These are phyloP conservation scores for Lysiphlebus fabarum DNA, from an alignment of 1,140 invertebrate species.

Conservation along the genomic window DNA sequence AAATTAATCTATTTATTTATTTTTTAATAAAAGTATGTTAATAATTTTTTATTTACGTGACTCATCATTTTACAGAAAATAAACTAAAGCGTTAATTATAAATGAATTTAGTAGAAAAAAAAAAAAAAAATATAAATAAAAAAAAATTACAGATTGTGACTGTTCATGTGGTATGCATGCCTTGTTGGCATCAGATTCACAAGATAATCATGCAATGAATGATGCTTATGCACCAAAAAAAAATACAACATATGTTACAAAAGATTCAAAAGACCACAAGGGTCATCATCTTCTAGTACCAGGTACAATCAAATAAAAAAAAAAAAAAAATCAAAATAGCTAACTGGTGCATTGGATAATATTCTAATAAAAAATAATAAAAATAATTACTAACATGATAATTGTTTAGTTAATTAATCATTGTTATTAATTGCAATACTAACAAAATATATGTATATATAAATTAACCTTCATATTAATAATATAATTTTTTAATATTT, in stretches of 20 bases:
- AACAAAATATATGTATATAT: no score
- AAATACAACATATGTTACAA: constrained; percentile 59
- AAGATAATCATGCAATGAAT: constrained; percentile 52
- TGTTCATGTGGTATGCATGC: constrained; percentile 55
- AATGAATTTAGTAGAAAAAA: background rate
- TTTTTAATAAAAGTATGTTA: background rate
- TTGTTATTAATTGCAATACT: no score
- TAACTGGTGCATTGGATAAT: no score
- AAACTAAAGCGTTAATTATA: no score
- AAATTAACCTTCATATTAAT: no score
- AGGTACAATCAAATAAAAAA: constrained; percentile 60
- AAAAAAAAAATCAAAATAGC: no score
- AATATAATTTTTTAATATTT: no score
- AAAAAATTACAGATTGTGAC: constrained; percentile 50
- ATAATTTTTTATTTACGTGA: constrained; percentile 3
- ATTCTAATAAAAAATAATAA: no score
- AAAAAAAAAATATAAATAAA: constrained; percentile 33
- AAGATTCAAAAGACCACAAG: constrained; percentile 64
- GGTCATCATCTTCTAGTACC: constrained; percentile 75
- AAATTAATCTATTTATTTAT: background rate
- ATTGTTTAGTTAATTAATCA: no score
- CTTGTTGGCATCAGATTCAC: constrained; percentile 63
- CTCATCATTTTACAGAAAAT: background rate
- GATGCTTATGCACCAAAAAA: constrained; percentile 51
- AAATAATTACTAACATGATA: no score